Evolutionary conservation across 2,113 vertebrate genomes (phyloP).

Genomic region (Sceloporus tristichus): DNA sequence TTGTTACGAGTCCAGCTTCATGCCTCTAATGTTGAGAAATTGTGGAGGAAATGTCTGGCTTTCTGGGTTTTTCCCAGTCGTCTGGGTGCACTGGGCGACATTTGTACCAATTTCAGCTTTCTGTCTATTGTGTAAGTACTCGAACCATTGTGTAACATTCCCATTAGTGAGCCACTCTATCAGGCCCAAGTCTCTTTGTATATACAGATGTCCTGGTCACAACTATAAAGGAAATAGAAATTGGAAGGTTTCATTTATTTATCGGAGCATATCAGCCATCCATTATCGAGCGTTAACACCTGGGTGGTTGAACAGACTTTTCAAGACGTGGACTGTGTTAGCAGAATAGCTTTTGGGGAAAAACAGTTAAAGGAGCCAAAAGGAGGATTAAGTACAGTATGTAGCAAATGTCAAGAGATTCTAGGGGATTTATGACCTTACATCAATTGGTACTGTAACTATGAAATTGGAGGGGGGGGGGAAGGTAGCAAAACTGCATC

Average conservation of each 20-base stretch:
- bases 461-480: constrained; percentile 32
- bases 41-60: not conserved
- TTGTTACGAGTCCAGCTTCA: not conserved
- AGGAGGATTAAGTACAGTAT: constrained; percentile 43
- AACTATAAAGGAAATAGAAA: constrained; percentile 11
- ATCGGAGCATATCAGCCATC: not conserved
- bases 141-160: not conserved
- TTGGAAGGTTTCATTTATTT: constrained; percentile 1
- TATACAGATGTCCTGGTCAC: not conserved
- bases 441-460: constrained; percentile 35
- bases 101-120: not conserved
- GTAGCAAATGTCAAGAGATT: constrained; percentile 47
- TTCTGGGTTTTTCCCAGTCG: not conserved
- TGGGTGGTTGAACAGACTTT: constrained; percentile 13
- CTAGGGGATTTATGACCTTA: constrained; percentile 44
- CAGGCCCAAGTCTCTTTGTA: not conserved
- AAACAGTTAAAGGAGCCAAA: constrained; percentile 39
- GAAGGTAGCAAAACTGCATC: constrained; percentile 1
- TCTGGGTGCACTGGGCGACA: not conserved
- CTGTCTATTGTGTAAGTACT: not conserved
- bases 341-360: constrained; percentile 7
- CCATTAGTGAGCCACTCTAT: not conserved
- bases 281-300: not conserved
- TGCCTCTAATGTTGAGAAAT: not conserved
- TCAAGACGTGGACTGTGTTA: constrained; percentile 36